Evolutionary conservation across 2,113 vertebrate genomes (phyloP).

Genomic region (Trachemys scripta): DNA sequence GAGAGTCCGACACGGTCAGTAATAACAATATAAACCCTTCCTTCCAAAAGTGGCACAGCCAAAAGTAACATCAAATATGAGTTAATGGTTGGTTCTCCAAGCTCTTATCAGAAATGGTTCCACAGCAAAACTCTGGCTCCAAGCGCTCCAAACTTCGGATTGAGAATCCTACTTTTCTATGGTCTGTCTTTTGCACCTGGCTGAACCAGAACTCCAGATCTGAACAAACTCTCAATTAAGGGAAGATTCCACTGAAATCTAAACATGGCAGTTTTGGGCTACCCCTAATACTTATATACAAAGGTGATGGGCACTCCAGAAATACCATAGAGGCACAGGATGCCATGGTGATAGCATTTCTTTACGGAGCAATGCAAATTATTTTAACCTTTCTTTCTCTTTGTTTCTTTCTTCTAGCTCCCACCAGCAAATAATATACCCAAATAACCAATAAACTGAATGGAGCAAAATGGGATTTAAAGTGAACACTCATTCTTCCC

Average conservation of each 20-base stretch:
- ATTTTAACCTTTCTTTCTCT: not conserved
- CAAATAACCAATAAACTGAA: not conserved
- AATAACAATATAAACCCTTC: not conserved
- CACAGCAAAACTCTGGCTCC: not conserved
- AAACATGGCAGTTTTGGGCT: fast-evolving
- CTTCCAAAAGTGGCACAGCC: not conserved
- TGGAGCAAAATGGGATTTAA: not conserved
- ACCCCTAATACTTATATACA: fast-evolving
- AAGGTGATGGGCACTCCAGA: not conserved
- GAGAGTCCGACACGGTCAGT: not conserved
- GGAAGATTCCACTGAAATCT: not conserved
- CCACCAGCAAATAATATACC: not conserved
- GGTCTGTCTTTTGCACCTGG: not conserved
- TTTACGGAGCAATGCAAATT: fast-evolving
- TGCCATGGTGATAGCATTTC: not conserved
- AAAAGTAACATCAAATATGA: fast-evolving
- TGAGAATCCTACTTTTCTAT: not conserved
- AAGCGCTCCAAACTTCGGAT: not conserved
- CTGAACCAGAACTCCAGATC: not conserved
- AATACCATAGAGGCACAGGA: too few species aligned
- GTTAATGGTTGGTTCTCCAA: not conserved
- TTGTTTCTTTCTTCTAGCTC: not conserved
- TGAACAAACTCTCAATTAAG: not conserved
- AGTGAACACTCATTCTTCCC: not conserved
- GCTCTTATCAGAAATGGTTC: not conserved